Evolutionary conservation across 92 coral and sea anemone genomes (phyloP).

Genomic region (Zoanthus sociatus): DNA sequence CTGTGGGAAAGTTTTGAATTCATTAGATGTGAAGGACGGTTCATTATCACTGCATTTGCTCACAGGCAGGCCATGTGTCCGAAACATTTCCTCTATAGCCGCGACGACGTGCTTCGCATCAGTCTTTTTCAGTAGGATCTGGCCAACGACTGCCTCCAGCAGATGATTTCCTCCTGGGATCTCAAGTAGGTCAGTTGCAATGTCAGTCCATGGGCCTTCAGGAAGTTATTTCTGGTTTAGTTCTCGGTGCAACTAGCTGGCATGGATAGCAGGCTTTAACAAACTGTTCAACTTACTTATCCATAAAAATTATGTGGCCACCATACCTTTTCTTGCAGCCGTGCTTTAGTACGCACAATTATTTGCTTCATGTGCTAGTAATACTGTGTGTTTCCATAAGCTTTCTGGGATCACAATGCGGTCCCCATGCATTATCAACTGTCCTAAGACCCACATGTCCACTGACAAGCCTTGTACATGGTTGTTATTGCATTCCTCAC

Average conservation of each 20-base stretch:
- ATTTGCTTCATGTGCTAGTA: constrained; percentile 48
- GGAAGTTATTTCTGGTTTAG: constrained; percentile 68
- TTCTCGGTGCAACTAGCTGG: constrained; percentile 69
- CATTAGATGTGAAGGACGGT: constrained; percentile 69
- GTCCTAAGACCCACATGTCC: neutral
- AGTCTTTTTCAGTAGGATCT: constrained; percentile 69
- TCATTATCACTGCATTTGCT: constrained; percentile 62
- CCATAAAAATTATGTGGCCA: constrained; percentile 65
- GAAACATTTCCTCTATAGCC: constrained; percentile 67
- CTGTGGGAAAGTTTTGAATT: constrained; percentile 69
- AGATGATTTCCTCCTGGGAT: constrained; percentile 61
- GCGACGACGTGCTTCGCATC: constrained; percentile 57
- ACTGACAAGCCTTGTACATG: constrained; percentile 31
- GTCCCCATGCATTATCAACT: no score
- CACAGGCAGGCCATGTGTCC: constrained; percentile 73
- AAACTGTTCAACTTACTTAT: constrained; percentile 60
- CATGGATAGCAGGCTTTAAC: constrained; percentile 63
- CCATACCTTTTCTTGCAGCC: constrained; percentile 68
- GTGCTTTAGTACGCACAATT: constrained; percentile 60
- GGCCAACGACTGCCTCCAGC: constrained; percentile 73
- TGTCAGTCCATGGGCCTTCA: constrained; percentile 73
- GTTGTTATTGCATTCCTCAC: neutral
- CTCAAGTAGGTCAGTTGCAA: constrained; percentile 58
- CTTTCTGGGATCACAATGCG: no score
- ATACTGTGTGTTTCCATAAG: neutral